Conservation (phyloP, 1,140 invertebrate genomes). For the Sinella curviseta region DNA sequence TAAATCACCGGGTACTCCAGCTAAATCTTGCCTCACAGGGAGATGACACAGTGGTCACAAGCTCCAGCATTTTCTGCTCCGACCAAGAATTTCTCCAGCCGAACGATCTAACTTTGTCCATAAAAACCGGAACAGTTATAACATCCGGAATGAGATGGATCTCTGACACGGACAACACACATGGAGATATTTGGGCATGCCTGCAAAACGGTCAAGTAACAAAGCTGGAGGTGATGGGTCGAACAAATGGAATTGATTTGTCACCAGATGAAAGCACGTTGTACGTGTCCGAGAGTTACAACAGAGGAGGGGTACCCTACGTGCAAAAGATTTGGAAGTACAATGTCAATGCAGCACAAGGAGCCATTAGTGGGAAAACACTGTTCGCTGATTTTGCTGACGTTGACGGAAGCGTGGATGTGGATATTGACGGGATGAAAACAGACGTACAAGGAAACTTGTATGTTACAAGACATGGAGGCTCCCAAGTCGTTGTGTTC, state of each 20-base stretch:
- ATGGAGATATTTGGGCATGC: slow-evolving; percentile 37
- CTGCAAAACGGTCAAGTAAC: slow-evolving; percentile 21
- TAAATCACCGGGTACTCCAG: slow-evolving; percentile 28
- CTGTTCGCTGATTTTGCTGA: slow-evolving; percentile 36
- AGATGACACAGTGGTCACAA: not conserved
- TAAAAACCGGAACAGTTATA: slow-evolving; percentile 31
- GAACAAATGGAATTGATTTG: slow-evolving; percentile 41
- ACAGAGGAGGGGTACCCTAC: slow-evolving; percentile 30
- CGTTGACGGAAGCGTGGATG: slow-evolving; percentile 3
- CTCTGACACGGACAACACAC: slow-evolving; percentile 9
- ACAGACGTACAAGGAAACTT: slow-evolving; percentile 30
- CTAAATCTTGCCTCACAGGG: slow-evolving; percentile 12
- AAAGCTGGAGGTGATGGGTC: slow-evolving; percentile 32
- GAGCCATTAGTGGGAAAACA: slow-evolving; percentile 23
- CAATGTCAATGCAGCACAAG: slow-evolving; percentile 16
- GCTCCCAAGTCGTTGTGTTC: slow-evolving; percentile 28
- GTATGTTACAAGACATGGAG: slow-evolving; percentile 39
- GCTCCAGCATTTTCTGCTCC: slow-evolving; percentile 26
- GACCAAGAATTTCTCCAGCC: slow-evolving; percentile 35
- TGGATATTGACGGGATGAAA: slow-evolving; percentile 40
- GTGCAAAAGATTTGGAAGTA: slow-evolving; percentile 40
- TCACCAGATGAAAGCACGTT: slow-evolving; percentile 33
- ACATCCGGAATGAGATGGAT: slow-evolving; percentile 43
- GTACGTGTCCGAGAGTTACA: slow-evolving; percentile 39
- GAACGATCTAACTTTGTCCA: slow-evolving; percentile 37